Conservation (phyloP, 2,113 vertebrate species). For the Scartelaos histophorus region DNA sequence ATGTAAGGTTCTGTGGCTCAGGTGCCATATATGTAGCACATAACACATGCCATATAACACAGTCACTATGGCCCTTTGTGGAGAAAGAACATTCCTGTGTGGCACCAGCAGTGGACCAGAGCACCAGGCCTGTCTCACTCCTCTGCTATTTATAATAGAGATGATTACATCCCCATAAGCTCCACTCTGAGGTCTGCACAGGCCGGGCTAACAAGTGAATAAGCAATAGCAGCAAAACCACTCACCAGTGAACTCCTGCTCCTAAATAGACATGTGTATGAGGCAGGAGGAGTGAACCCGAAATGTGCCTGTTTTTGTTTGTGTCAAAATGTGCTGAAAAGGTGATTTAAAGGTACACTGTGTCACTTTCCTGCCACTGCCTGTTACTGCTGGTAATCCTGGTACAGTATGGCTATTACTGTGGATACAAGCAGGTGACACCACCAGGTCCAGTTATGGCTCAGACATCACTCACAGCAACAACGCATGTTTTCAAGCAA, state of each 20-base stretch:
- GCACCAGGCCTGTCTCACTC: slow-evolving; percentile 26
- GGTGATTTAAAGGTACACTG: slow-evolving; percentile 4
- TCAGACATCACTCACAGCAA: too few relatives aligned
- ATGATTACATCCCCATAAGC: slow-evolving; percentile 47
- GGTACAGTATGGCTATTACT: too few relatives aligned
- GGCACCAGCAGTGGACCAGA: slow-evolving; percentile 20
- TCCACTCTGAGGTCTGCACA: slow-evolving; percentile 43
- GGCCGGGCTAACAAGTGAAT: slow-evolving; percentile 19
- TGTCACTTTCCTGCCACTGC: too few relatives aligned
- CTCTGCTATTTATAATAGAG: slow-evolving; percentile 55
- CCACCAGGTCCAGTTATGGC: too few relatives aligned
- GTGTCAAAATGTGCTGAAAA: background rate
- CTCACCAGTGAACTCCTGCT: slow-evolving; percentile 12
- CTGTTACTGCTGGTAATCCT: too few relatives aligned
- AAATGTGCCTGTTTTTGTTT: slow-evolving; percentile 9
- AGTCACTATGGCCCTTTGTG: background rate
- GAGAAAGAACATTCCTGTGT: slow-evolving; percentile 34
- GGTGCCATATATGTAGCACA: slow-evolving; percentile 2
- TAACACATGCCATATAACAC: slow-evolving; percentile 3
- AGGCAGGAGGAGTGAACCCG: background rate
- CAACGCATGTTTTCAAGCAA: too few relatives aligned
- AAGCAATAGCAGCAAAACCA: slow-evolving; percentile 34
- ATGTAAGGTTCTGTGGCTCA: background rate
- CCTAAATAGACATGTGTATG: slow-evolving; percentile 13
- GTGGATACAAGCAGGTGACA: too few relatives aligned